phyloP scores from a whole-genome alignment of 2,797 vertebrate species.

The Artibeus jamaicensis region DNA sequence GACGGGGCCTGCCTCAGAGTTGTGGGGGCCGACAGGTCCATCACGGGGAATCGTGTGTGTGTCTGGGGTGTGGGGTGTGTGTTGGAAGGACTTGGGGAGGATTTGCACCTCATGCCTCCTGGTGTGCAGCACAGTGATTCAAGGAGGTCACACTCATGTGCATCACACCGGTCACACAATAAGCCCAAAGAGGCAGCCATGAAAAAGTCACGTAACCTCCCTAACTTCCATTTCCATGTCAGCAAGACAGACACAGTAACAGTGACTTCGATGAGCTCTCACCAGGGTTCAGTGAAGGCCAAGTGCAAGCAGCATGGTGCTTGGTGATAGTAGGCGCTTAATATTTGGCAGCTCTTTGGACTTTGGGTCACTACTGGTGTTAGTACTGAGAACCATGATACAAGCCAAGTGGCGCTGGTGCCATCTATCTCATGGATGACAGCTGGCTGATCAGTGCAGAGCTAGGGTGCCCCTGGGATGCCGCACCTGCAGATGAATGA shows the following conservation, averaged over 20 bases:
- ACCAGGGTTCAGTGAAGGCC: neutral
- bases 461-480: neutral
- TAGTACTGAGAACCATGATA: neutral
- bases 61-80: neutral
- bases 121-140: neutral
- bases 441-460: neutral
- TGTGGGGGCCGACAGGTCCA: neutral
- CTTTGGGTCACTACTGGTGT: neutral
- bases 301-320: neutral
- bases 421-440: rapidly evolving
- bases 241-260: neutral
- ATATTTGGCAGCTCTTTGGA: neutral
- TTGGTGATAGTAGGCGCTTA: neutral
- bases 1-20: neutral
- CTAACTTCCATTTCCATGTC: neutral
- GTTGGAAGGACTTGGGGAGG: neutral
- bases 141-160: neutral
- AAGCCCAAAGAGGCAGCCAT: neutral
- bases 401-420: neutral
- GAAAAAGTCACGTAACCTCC: neutral
- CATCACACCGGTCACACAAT: neutral
- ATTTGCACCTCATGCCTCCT: neutral
- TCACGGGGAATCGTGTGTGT: neutral
- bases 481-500: neutral
- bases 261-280: neutral